phyloP scores from a whole-genome alignment of 2,797 vertebrate species.

The Parotocinclus haroldoi region DNA sequence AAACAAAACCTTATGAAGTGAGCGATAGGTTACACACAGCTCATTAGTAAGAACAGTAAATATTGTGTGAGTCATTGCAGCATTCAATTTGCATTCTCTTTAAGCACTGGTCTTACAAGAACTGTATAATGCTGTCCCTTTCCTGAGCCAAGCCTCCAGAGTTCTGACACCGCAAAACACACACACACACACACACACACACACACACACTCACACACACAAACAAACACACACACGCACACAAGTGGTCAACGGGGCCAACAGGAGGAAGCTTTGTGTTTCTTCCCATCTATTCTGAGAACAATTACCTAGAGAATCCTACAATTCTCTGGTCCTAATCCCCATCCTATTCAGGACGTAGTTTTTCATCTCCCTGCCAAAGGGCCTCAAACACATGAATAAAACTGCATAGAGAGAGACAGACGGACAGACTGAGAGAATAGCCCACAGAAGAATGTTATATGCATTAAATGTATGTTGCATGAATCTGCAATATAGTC shows the following conservation, averaged over 20 bases:
- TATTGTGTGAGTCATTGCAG: no score
- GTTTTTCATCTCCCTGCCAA: slow-evolving; percentile 38
- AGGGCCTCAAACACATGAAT: slow-evolving; percentile 11
- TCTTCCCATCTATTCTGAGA: slow-evolving; percentile 7
- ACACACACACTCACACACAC: no score
- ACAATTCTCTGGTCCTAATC: slow-evolving; percentile 30
- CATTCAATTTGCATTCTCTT: no score
- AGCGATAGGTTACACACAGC: slow-evolving; percentile 1
- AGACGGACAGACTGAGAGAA: not conserved
- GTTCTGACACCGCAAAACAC: slow-evolving; percentile 11
- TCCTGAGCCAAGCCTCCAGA: not conserved
- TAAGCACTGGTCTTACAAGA: no score
- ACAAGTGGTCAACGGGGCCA: not conserved
- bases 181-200: not conserved
- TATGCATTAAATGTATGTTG: no score
- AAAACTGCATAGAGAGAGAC: slow-evolving; percentile 5
- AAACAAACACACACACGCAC: not conserved
- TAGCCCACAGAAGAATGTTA: no score
- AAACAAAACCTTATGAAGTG: slow-evolving; percentile 23
- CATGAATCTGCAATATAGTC: no score
- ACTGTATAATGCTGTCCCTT: no score
- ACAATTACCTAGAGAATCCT: slow-evolving; percentile 12
- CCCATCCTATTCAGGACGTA: slow-evolving; percentile 20
- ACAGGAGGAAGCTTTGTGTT: slow-evolving; percentile 8
- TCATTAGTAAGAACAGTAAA: slow-evolving; percentile 23